phyloP scores from a whole-genome alignment of 2,797 vertebrate genomes.

The Antrozous pallidus region DNA sequence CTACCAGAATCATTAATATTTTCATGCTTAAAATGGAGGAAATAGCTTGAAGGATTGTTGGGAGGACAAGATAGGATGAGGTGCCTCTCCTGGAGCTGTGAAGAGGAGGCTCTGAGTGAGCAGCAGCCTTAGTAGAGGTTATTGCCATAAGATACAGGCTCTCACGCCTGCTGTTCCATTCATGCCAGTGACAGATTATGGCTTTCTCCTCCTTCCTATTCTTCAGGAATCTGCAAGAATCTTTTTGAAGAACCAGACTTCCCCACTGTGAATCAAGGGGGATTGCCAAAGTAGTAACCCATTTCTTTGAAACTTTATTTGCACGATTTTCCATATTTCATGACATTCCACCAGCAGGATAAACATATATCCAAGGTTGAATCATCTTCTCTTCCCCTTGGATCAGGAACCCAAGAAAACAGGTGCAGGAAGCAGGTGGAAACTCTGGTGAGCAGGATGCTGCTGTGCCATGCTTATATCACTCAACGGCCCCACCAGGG shows the following conservation, averaged over 20 bases:
- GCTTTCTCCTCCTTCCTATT: neutral
- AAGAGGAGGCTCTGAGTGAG: neutral
- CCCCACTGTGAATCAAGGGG: conserved; percentile 21
- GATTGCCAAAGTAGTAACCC: conserved; percentile 39
- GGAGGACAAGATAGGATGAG: neutral
- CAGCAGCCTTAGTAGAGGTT: neutral
- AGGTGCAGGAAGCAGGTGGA: conserved; percentile 75
- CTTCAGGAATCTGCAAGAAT: neutral
- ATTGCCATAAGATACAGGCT: neutral
- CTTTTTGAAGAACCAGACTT: neutral
- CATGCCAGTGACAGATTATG: neutral
- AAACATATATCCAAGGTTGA: conserved; percentile 71
- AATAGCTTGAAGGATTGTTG: neutral
- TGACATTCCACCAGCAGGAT: conserved; percentile 73
- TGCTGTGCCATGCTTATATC: neutral
- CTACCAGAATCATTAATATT: neutral
- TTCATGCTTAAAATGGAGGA: neutral
- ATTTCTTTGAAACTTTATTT: conserved; percentile 59
- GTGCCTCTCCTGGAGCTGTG: neutral
- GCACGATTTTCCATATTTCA: conserved; percentile 76
- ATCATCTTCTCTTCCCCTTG: conserved; percentile 69
- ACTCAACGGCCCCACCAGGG: neutral
- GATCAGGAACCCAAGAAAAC: conserved; percentile 66
- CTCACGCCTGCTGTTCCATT: neutral
- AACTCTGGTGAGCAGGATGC: conserved; percentile 61